A percentile compares a stretch with the other conserved stretches of the same genome.
Conservation (phyloP, 1,140 invertebrate species). For the Ips typographus region DNA sequence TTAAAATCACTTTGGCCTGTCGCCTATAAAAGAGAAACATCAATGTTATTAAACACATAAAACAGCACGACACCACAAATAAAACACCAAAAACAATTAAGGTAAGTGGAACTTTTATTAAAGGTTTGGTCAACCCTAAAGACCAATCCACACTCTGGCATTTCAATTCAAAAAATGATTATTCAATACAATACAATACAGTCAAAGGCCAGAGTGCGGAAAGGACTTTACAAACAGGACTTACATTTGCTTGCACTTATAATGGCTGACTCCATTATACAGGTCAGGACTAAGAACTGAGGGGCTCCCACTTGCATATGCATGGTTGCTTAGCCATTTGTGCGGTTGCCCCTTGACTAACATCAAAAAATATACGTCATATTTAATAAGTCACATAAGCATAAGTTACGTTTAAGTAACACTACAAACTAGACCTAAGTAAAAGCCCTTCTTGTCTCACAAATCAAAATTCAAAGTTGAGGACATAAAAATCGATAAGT, state of each 20-base stretch:
- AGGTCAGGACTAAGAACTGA: constrained; percentile 28
- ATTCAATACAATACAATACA: neutral
- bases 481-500: too few species aligned
- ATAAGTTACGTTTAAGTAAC: neutral
- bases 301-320: constrained; percentile 13
- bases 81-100: constrained; percentile 20
- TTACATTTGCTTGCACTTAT: constrained; percentile 25
- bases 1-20: constrained; percentile 30
- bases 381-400: neutral
- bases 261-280: constrained; percentile 32
- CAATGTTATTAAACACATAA: constrained; percentile 25
- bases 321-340: constrained; percentile 17
- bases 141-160: constrained; percentile 3
- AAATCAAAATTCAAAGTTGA: neutral
- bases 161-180: neutral
- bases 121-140: neutral
- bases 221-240: constrained; percentile 14
- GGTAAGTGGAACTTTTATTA: constrained; percentile 26
- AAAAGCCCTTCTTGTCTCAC: neutral
- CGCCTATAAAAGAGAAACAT: constrained; percentile 37
- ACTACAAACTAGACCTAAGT: neutral
- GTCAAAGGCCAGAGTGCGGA: neutral
- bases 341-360: constrained; percentile 30
- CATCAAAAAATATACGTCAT: constrained; percentile 29
- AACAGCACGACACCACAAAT: constrained; percentile 8